Conservation (phyloP, 2,888 invertebrate genomes). For the Pristionchus japonicus region DNA sequence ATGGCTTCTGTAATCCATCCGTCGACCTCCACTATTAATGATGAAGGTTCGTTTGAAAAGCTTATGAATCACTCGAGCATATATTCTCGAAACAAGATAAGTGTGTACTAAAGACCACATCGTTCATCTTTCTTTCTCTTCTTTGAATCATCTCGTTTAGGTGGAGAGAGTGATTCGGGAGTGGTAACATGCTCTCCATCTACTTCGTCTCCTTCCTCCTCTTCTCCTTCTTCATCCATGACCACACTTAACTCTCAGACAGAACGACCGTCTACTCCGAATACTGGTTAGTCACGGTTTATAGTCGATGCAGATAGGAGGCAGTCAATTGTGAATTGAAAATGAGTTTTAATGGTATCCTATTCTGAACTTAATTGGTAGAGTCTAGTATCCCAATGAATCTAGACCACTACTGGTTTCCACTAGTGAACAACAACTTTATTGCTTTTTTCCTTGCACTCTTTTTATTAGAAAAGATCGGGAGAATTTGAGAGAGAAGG, state of each 20-base stretch:
- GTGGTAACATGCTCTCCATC: slow-evolving; percentile 34
- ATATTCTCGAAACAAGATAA: background rate
- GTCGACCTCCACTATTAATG: background rate
- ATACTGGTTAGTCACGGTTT: background rate
- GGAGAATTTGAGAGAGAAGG: background rate
- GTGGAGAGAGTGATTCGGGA: slow-evolving; percentile 48
- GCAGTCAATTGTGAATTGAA: background rate
- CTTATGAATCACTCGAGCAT: background rate
- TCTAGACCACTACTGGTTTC: slow-evolving; percentile 14
- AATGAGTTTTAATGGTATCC: background rate
- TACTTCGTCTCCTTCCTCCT: slow-evolving; percentile 19
- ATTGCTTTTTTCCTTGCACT: slow-evolving; percentile 32
- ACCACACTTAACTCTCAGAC: background rate
- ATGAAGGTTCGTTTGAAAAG: slow-evolving; percentile 5
- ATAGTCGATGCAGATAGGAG: background rate
- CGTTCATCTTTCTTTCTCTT: no score
- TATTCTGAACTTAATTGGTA: background rate
- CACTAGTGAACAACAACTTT: background rate
- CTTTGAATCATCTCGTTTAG: background rate
- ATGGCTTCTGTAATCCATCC: slow-evolving; percentile 7
- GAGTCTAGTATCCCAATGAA: background rate
- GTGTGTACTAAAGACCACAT: background rate
- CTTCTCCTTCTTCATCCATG: slow-evolving; percentile 7
- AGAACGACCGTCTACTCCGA: background rate
- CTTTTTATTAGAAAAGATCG: background rate